Evolutionary conservation across 2,113 vertebrate species (phyloP).

Genomic region (Echinops telfairi): DNA sequence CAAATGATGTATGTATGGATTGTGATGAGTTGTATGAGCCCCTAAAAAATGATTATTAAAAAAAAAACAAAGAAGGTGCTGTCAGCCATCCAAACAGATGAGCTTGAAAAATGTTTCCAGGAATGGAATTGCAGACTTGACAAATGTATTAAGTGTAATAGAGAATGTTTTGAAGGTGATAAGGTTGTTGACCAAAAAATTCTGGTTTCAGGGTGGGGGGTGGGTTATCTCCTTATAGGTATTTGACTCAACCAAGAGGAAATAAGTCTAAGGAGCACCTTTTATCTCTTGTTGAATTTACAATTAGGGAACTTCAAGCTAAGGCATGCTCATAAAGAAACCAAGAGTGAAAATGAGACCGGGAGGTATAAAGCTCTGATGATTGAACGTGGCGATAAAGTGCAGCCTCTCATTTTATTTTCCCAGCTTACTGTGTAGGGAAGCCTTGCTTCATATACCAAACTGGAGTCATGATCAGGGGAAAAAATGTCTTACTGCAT

Average conservation of each 20-base stretch:
- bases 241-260: neutral
- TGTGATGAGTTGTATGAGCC: too few relatives aligned
- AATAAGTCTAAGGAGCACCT: neutral
- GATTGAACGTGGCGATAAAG: neutral
- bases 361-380: neutral
- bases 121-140: too few relatives aligned
- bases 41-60: too few relatives aligned
- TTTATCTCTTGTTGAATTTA: conserved; percentile 28
- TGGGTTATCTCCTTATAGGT: neutral
- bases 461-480: neutral
- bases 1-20: too few relatives aligned
- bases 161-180: too few relatives aligned
- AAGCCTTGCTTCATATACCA: neutral
- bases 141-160: too few relatives aligned
- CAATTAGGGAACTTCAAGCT: neutral
- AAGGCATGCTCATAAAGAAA: neutral
- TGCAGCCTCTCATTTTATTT: neutral
- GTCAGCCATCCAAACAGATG: too few relatives aligned
- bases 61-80: too few relatives aligned
- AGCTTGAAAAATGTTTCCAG: too few relatives aligned
- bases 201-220: too few relatives aligned
- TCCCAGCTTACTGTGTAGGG: accelerated
- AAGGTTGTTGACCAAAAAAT: too few relatives aligned
- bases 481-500: too few relatives aligned
- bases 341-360: neutral